A percentile compares a stretch with the other conserved stretches of the same genome.
phyloP scores from a whole-genome alignment of 1,140 invertebrate genomes.

The Cylas formicarius region DNA sequence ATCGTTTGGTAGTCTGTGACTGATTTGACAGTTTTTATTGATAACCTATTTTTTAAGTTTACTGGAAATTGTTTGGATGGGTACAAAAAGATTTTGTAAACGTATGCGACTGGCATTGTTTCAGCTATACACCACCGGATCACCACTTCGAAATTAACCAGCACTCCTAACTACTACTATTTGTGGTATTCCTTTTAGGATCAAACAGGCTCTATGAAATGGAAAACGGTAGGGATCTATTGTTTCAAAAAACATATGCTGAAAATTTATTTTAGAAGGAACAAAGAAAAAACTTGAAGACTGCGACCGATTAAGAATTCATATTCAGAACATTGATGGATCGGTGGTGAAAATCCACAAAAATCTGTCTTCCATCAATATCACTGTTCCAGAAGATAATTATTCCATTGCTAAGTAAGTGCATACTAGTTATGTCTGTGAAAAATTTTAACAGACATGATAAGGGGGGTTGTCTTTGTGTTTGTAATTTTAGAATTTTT shows the following conservation, averaged over 20 bases:
- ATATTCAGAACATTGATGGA: slow-evolving; percentile 36
- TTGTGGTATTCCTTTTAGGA: background rate
- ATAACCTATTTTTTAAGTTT: too few species aligned
- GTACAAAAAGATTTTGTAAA: too few species aligned
- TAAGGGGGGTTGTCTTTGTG: background rate
- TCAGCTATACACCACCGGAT: too few species aligned
- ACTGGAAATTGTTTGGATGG: too few species aligned
- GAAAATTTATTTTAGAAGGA: slow-evolving; percentile 21
- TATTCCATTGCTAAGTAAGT: slow-evolving; percentile 34
- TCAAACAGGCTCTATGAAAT: background rate
- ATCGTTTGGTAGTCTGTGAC: too few species aligned
- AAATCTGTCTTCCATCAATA: slow-evolving; percentile 28
- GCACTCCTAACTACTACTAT: too few species aligned
- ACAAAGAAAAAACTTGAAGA: slow-evolving; percentile 20
- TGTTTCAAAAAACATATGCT: slow-evolving; percentile 1
- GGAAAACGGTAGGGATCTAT: background rate
- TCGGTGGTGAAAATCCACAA: slow-evolving; percentile 26
- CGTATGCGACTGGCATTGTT: too few species aligned
- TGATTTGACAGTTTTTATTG: too few species aligned
- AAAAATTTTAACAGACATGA: background rate
- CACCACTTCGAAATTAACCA: too few species aligned
- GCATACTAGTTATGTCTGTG: background rate
- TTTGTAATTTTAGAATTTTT: background rate
- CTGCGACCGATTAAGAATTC: slow-evolving; percentile 27
- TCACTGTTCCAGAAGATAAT: slow-evolving; percentile 34